phyloP scores from a whole-genome alignment of 2,113 vertebrate genomes.

The Atrichornis clamosus region DNA sequence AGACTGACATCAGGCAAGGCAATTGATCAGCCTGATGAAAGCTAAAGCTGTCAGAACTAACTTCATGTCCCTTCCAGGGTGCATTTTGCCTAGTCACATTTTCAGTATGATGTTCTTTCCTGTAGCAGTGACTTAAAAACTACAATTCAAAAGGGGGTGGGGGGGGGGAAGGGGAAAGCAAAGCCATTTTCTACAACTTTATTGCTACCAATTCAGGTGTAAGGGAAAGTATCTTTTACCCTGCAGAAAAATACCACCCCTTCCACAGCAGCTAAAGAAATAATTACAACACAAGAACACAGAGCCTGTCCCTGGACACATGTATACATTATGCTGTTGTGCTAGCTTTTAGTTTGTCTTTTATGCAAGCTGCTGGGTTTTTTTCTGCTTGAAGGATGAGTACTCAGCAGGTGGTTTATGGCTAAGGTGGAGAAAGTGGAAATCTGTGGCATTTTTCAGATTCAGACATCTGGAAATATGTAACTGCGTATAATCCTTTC shows the following conservation, averaged over 20 bases:
- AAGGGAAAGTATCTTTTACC: background rate
- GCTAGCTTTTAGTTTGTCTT: background rate
- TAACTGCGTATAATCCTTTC: background rate
- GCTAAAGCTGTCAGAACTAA: background rate
- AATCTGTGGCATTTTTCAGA: background rate
- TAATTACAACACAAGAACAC: background rate
- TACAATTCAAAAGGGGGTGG: background rate
- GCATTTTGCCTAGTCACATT: background rate
- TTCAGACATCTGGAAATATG: background rate
- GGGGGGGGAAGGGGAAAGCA: background rate
- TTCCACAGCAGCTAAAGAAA: background rate
- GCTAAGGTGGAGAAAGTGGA: background rate
- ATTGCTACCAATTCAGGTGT: background rate
- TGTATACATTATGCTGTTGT: fast-evolving
- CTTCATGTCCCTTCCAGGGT: background rate
- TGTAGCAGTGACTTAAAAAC: background rate
- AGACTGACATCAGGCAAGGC: background rate
- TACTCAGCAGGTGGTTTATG: background rate
- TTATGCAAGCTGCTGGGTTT: background rate
- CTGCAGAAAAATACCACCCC: background rate
- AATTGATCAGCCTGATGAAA: background rate
- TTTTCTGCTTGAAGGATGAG: background rate
- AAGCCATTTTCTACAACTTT: background rate
- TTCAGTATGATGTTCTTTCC: background rate
- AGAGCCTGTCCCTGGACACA: background rate